Evolutionary conservation across 1,140 invertebrate species (phyloP), one percentile per base, ranked within the genome.

Genomic region (Ceratina australensis): DNA sequence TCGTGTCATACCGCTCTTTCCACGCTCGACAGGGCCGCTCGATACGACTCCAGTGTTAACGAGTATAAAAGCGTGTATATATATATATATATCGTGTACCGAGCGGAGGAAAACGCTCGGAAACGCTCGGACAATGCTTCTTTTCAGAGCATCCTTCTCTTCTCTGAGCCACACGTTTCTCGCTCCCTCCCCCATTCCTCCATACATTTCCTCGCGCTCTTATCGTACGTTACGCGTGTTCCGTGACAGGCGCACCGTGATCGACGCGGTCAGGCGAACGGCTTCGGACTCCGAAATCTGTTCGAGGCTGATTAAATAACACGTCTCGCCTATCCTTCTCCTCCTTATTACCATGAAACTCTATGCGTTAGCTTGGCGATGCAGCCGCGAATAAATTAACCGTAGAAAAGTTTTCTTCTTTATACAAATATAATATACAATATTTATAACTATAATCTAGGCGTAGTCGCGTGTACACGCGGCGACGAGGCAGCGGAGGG

Each of bases 391-490:
- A 91, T 91, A 90, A 91, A 91, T 91, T 90, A 91, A 90, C 84
- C 89, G 89, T 91, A 91, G 88, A 91, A 91, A 91, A 91, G 87
- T 16, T 90, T 90, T 90, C 80, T 89, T 87, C 90, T 92, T 92
- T 92, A 92, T 92, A 92, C 91, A 92, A 91, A 91, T 89, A 84
- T 91, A 92, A 92, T 92, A 92, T 92, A 92, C 91, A 92, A 91
- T 91, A 90, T 90, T 86, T 78, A 87, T 84, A 68, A 74, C 65
- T 82, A 88, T 88, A 89, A 86, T 86, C 60, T 72, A 84, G 20
- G 87, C 87, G 88, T 89, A 90, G 47, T 73, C 71, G 69, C 72
- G 65, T 57, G 33, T 71, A 76, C 49, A 67, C 65, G 50, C 24
- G 49, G 33, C 24, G 18, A 26, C 65, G 24, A 28, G 33, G 33